phyloP scores from a whole-genome alignment of 2,113 vertebrate species.

The Falcunculus frontatus region DNA sequence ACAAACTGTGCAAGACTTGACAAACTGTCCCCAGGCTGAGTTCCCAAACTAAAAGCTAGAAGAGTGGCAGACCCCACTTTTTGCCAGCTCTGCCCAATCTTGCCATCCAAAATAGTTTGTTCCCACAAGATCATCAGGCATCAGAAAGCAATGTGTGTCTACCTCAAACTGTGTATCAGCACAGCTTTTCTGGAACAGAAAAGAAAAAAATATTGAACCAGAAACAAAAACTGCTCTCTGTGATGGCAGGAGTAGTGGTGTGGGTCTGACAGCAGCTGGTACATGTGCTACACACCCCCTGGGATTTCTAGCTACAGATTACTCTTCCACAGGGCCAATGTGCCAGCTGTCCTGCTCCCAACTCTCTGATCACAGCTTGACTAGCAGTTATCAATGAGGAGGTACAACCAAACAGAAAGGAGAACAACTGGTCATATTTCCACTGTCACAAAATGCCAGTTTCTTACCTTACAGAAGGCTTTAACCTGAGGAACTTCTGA shows the following conservation, averaged over 20 bases:
- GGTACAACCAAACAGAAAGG: not conserved
- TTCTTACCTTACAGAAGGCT: not conserved
- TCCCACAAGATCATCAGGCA: not conserved
- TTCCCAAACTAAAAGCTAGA: not conserved
- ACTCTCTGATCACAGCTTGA: not conserved
- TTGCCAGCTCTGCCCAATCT: not conserved
- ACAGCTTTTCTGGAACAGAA: not conserved
- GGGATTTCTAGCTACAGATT: not conserved
- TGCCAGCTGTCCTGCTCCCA: not conserved
- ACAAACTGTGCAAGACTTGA: not conserved
- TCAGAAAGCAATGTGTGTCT: not conserved
- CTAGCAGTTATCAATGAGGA: not conserved
- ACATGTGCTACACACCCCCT: rapidly evolving
- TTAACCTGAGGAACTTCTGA: not conserved
- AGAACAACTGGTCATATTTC: not conserved
- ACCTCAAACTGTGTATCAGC: not conserved
- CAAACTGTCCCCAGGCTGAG: not conserved
- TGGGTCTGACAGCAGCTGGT: not conserved
- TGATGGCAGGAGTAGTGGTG: not conserved
- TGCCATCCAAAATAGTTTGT: not conserved
- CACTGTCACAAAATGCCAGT: not conserved
- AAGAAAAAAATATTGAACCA: not conserved
- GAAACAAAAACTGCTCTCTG: not conserved
- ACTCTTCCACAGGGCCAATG: not conserved
- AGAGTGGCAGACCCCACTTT: not conserved